A percentile compares a stretch with the other conserved stretches of the same genome.
phyloP scores from a whole-genome alignment of 2,888 invertebrate species.

The Drosophila villosipedis region DNA sequence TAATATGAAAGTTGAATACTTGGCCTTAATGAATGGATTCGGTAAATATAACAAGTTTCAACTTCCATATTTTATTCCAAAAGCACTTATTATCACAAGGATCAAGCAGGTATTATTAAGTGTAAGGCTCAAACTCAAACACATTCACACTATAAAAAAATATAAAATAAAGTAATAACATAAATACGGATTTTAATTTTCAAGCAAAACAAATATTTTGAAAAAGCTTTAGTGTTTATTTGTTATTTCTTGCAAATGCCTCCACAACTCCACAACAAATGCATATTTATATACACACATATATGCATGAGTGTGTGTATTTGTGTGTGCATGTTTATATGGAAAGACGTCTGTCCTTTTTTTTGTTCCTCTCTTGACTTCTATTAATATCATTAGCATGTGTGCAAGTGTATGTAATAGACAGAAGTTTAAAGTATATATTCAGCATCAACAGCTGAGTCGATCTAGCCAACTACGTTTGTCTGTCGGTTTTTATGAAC shows the following conservation, averaged over 20 bases:
- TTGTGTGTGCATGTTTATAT: too few species aligned
- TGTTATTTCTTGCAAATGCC: background rate
- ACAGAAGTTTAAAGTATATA: too few species aligned
- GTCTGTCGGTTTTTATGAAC: too few species aligned
- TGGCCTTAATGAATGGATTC: background rate
- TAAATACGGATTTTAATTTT: background rate
- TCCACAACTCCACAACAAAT: background rate
- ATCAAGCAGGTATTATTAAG: too few species aligned
- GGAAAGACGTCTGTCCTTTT: background rate
- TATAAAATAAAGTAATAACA: too few species aligned
- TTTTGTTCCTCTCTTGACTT: background rate
- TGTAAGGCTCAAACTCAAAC: background rate
- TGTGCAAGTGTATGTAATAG: too few species aligned
- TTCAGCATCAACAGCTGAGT: too few species aligned
- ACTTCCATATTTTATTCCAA: background rate
- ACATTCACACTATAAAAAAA: background rate
- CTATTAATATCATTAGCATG: background rate
- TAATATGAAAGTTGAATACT: background rate
- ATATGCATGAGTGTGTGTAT: too few species aligned
- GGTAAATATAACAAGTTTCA: too few species aligned
- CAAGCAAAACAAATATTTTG: background rate
- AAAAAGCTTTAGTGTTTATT: background rate
- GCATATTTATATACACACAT: too few species aligned
- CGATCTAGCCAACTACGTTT: too few species aligned
- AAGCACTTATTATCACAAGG: background rate